A percentile compares a stretch with the other conserved stretches of the same genome.
Conservation (phyloP, 2,797 vertebrate species). For the Pitangus sulphuratus region DNA sequence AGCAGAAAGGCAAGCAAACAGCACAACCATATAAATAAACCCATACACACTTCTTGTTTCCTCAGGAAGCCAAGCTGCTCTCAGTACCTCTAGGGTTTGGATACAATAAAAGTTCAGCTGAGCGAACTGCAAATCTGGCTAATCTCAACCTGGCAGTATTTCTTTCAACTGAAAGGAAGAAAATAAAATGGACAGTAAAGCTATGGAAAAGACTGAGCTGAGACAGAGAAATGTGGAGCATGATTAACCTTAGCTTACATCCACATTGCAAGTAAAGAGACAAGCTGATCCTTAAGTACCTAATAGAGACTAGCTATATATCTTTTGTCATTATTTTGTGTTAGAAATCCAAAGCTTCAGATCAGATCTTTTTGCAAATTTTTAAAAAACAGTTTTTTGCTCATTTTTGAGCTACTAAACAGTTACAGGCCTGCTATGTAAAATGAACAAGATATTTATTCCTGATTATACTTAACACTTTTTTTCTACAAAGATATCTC, state of each 20-base stretch:
- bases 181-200: neutral
- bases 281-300: neutral
- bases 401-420: neutral
- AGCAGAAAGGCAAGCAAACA: neutral
- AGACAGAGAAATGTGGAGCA: neutral
- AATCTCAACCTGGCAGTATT: neutral
- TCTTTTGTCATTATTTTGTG: neutral
- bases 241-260: neutral
- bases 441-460: neutral
- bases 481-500: neutral
- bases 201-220: neutral
- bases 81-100: neutral
- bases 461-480: neutral
- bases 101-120: neutral
- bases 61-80: neutral
- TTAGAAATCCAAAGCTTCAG: conserved; percentile 10
- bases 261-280: neutral
- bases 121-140: neutral
- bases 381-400: neutral
- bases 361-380: neutral
- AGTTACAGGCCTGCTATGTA: neutral
- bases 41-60: neutral
- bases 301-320: neutral
- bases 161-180: neutral
- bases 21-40: neutral